Conservation (phyloP, 2,888 invertebrate species). For the Ophion ventricosus region DNA sequence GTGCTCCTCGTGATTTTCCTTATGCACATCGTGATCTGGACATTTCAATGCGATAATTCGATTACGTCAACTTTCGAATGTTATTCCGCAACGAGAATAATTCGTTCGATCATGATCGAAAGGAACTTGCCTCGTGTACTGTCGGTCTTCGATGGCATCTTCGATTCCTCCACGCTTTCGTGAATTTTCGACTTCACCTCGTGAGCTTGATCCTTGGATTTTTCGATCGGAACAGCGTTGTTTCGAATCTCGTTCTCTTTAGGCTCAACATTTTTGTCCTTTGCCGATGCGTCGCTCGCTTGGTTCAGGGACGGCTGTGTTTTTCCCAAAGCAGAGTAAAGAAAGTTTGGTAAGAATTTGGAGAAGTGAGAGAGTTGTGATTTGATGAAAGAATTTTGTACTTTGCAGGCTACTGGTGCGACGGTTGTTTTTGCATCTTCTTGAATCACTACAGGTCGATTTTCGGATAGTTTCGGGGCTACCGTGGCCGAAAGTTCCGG, state of each 20-base stretch:
- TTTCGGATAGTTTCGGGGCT: conserved; percentile 58
- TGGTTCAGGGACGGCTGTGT: conserved; percentile 50
- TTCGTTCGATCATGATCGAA: background rate
- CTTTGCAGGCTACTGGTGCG: conserved; percentile 62
- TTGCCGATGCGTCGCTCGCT: conserved; percentile 22
- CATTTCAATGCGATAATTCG: background rate
- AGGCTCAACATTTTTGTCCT: conserved; percentile 40
- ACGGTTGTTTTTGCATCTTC: conserved; percentile 62
- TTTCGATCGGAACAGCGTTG: conserved; percentile 25
- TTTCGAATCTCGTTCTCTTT: conserved; percentile 64
- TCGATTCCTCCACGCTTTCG: conserved; percentile 35
- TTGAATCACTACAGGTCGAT: conserved; percentile 30
- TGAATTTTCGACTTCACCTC: conserved; percentile 27
- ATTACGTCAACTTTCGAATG: background rate
- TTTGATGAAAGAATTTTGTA: conserved; percentile 19
- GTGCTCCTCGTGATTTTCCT: conserved; percentile 58
- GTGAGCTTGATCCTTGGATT: conserved; percentile 41
- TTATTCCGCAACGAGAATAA: background rate
- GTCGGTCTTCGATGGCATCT: conserved; percentile 44
- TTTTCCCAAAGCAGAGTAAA: background rate
- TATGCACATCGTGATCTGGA: conserved; percentile 67
- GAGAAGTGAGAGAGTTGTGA: background rate
- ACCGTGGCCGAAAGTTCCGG: conserved; percentile 54
- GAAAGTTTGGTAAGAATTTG: background rate
- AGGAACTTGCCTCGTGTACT: conserved; percentile 44